Percentiles rank a stretch among this genome's conserved stretches.
Evolutionary conservation across 2,113 vertebrate species (phyloP).

Genomic region (Lipophrys pholis): DNA sequence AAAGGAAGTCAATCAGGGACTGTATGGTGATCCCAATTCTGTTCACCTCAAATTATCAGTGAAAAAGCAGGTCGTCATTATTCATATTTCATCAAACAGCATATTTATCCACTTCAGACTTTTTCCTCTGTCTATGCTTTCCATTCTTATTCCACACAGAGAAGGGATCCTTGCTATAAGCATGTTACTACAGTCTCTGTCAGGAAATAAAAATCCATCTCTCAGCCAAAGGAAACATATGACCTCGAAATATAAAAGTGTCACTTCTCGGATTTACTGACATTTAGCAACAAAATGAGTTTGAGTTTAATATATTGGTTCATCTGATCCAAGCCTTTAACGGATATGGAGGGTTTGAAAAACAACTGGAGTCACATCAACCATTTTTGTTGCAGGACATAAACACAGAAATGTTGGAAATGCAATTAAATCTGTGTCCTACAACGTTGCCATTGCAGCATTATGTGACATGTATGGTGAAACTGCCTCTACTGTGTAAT

Average conservation of each 20-base stretch:
- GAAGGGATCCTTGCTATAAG: slow-evolving; percentile 5
- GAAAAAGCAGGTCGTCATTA: slow-evolving; percentile 41
- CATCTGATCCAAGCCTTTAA: background rate
- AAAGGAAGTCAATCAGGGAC: slow-evolving; percentile 26
- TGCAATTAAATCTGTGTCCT: background rate
- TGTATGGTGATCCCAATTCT: slow-evolving; percentile 11
- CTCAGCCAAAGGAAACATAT: background rate
- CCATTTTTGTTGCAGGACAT: background rate
- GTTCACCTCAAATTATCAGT: slow-evolving; percentile 30
- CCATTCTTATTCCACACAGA: background rate
- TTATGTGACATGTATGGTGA: background rate
- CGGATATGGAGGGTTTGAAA: background rate
- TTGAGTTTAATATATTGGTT: slow-evolving; percentile 14
- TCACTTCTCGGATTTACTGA: slow-evolving; percentile 11
- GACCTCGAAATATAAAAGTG: slow-evolving; percentile 17
- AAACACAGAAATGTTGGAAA: background rate
- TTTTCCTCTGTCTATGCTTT: slow-evolving; percentile 9
- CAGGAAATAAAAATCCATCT: slow-evolving; percentile 13
- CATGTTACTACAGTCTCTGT: slow-evolving; percentile 15
- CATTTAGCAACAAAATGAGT: background rate
- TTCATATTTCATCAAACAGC: slow-evolving; percentile 44
- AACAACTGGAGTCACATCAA: background rate
- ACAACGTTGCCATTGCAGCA: background rate
- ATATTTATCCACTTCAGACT: slow-evolving; percentile 15
- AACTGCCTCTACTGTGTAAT: background rate